Conservation (phyloP, 2,888 invertebrate species). For the Ophonus ardosiacus region DNA sequence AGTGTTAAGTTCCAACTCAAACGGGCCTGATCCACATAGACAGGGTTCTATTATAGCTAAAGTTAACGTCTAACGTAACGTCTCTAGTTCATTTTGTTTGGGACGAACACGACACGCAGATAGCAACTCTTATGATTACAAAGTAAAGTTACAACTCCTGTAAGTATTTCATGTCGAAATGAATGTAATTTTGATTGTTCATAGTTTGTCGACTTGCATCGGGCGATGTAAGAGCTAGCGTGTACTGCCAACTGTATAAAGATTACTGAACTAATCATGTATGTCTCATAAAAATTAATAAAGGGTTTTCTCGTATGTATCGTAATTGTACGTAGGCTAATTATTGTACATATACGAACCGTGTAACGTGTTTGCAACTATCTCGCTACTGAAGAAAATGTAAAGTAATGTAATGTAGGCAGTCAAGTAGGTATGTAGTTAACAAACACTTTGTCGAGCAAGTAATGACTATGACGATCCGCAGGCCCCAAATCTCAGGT, state of each 20-base stretch:
- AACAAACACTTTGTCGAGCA: conserved; percentile 5
- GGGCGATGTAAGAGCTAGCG: conserved; percentile 74
- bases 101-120: conserved; percentile 47
- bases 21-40: conserved; percentile 62
- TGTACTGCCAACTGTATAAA: conserved; percentile 77
- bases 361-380: conserved; percentile 54
- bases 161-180: conserved; percentile 67
- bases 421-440: conserved; percentile 7
- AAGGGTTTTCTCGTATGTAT: conserved; percentile 61
- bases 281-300: conserved; percentile 58
- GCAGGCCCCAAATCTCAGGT: conserved; percentile 63
- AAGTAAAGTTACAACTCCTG: conserved; percentile 46
- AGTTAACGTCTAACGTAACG: conserved; percentile 41
- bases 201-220: conserved; percentile 72
- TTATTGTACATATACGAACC: conserved; percentile 61
- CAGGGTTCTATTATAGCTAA: conserved; percentile 54
- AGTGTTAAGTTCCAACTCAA: conserved; percentile 71
- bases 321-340: conserved; percentile 55
- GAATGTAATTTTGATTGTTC: conserved; percentile 71
- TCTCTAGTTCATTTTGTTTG: conserved; percentile 44
- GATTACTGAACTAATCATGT: conserved; percentile 71
- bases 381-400: conserved; percentile 28
- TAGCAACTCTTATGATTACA: conserved; percentile 56
- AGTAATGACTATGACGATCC: conserved; percentile 12
- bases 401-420: conserved; percentile 8